These are phyloP conservation scores for Octodon degus DNA, from an alignment of 2,113 vertebrate species.

Conservation along the genomic window DNA sequence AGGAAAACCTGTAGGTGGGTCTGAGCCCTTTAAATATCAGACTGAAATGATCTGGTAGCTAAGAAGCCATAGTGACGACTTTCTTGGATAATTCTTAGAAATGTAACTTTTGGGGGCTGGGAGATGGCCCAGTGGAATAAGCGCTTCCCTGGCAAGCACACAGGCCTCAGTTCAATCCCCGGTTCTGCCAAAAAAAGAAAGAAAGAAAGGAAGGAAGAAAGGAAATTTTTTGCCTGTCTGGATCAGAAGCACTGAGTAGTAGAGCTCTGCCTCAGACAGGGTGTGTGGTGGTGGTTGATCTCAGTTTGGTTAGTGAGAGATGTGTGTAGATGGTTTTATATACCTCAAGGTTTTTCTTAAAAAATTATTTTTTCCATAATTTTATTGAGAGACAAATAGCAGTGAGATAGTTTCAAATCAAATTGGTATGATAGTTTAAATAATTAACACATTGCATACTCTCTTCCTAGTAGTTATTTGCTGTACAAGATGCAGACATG, in stretches of 20 bases:
- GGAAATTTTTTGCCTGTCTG: neutral
- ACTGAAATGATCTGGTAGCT: slow-evolving; percentile 52
- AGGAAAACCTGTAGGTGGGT: neutral
- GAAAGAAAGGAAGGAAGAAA: slow-evolving; percentile 14
- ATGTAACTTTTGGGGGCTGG: neutral
- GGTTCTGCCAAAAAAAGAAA: no score
- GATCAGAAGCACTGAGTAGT: neutral
- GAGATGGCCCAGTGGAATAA: no score
- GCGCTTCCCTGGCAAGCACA: no score
- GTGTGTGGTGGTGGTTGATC: neutral
- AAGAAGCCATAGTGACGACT: slow-evolving; percentile 57
- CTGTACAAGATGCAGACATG: no score
- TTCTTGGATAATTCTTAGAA: slow-evolving; percentile 42
- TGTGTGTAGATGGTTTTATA: neutral
- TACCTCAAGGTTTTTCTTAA: slow-evolving; percentile 29
- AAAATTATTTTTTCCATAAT: neutral
- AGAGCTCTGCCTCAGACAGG: neutral
- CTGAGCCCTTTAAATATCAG: slow-evolving; percentile 68
- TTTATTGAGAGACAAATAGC: no score
- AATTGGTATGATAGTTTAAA: no score
- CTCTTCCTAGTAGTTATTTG: no score
- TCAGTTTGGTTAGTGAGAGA: slow-evolving; percentile 44
- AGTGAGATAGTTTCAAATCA: no score
- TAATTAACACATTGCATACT: no score
- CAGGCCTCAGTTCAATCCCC: no score